Base-by-base conservation (phyloP, 2,888 invertebrate genomes). In the Entomobrya proxima region DNA sequence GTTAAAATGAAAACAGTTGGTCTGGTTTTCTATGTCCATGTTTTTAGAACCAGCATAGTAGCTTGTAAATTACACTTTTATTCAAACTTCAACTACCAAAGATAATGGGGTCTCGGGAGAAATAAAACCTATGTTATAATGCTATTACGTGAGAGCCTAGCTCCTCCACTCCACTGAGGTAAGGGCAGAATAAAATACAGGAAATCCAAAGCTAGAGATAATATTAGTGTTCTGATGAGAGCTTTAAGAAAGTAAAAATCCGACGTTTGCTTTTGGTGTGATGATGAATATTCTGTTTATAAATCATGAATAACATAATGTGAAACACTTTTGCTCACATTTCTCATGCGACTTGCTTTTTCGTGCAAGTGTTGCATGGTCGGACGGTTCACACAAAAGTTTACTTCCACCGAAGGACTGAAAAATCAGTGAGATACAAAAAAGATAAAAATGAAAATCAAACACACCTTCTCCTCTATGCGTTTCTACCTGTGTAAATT, bases 311-410 rank as follows among this genome's bases (percentile, higher is more conserved):
- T 13, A 40, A 69, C 40, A 77, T 58, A 58, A 83, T 84, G 84
- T 77, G 84, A 84, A 77, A 77, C 77, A 58, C 77, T 69, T 78
- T 37, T 69, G 55, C 35, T 35, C 58, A 69, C 72, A 58, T 84
- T 84, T 84, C 84, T 84, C 84, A 84, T 84, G 69, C 40, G 24
- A 24, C 21, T 37, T 69, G 15, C 44, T 69, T 44, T 3, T 21
- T 40, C 24, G 21, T 69, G 69, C 27, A 4, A 4, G 44, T 21
- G 40, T 11, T 69, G 44, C 24, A 11, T 27, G 21, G 69, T 44
- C 44, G 21, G 69, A 27, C 44, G 40, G 69, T 69, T 69, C 69
- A 24, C 69, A 69, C 21, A 44, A 69, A 69, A 69, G 40, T 55
- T 27, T 76, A 35, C 64, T 44, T 55, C 44, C 35, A 77, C n/a